These are phyloP conservation scores for Forbesichthys agassizii DNA, from an alignment of 2,113 vertebrate genomes.

Conservation along the genomic window DNA sequence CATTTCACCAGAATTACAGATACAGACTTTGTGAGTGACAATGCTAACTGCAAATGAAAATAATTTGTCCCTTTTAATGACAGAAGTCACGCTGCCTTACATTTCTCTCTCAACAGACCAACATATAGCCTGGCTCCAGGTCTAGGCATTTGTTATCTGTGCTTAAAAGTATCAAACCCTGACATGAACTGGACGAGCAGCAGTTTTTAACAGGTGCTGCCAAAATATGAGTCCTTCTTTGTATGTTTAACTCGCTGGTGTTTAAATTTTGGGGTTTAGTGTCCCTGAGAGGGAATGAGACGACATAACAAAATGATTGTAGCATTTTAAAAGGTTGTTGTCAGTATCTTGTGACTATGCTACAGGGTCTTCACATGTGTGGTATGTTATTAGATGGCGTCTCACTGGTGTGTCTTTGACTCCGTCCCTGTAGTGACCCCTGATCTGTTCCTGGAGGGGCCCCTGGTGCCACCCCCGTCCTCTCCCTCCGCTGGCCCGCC, in stretches of 20 bases:
- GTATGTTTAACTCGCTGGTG: background rate
- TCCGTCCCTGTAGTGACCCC: conserved; percentile 62
- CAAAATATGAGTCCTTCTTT: background rate
- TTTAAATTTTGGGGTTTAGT: no score
- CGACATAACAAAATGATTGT: no score
- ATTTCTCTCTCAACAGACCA: conserved; percentile 32
- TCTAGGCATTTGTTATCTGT: no score
- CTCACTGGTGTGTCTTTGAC: background rate
- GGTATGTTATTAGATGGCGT: background rate
- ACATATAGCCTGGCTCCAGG: no score
- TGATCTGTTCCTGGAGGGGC: conserved; percentile 73
- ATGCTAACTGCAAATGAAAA: no score
- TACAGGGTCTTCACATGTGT: background rate
- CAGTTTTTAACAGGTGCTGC: background rate
- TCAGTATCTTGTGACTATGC: no score
- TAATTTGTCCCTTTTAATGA: conserved; percentile 12
- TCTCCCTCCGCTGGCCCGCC: conserved; percentile 48
- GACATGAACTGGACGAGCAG: background rate
- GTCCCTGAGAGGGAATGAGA: no score
- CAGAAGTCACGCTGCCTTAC: conserved; percentile 29
- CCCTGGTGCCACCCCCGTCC: conserved; percentile 62
- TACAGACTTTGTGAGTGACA: no score
- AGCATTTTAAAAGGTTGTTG: no score
- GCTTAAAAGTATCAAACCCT: no score
- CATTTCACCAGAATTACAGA: no score